Evolutionary conservation across 2,113 vertebrate species (phyloP).

Genomic region (Propithecus coquereli): DNA sequence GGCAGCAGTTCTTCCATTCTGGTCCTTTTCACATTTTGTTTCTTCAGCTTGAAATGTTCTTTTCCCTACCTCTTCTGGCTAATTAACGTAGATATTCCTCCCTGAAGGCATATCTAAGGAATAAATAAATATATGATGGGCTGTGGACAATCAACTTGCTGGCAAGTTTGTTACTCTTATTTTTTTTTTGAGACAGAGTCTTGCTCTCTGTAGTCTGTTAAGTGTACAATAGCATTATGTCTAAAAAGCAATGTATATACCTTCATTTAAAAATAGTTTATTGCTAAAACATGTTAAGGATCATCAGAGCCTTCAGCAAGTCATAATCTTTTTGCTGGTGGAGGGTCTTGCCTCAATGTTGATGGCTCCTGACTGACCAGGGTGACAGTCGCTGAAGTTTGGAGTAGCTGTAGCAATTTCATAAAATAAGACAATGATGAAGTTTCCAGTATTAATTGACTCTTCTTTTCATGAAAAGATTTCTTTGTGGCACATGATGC

Average conservation of each 20-base stretch:
- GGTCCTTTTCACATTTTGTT: slow-evolving; percentile 2
- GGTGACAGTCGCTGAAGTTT: too few relatives aligned
- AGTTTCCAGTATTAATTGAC: too few relatives aligned
- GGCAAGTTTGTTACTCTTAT: background rate
- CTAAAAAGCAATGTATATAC: background rate
- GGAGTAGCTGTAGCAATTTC: too few relatives aligned
- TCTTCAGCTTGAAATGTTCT: background rate
- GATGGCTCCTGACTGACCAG: too few relatives aligned
- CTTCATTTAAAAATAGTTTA: background rate
- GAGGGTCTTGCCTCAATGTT: too few relatives aligned
- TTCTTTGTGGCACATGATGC: too few relatives aligned
- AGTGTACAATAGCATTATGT: background rate
- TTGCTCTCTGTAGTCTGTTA: background rate
- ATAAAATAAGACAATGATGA: too few relatives aligned
- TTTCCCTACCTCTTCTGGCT: background rate
- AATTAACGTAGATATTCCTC: background rate
- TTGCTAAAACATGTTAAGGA: background rate
- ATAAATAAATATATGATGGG: background rate
- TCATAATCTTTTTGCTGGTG: background rate
- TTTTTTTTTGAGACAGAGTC: background rate
- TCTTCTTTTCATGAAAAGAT: too few relatives aligned
- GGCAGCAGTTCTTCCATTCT: background rate
- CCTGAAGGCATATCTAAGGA: background rate
- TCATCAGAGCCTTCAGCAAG: background rate
- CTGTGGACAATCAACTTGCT: background rate